These are phyloP conservation scores for Crypturellus undulatus DNA, from an alignment of 2,113 vertebrate genomes.

Conservation along the genomic window DNA sequence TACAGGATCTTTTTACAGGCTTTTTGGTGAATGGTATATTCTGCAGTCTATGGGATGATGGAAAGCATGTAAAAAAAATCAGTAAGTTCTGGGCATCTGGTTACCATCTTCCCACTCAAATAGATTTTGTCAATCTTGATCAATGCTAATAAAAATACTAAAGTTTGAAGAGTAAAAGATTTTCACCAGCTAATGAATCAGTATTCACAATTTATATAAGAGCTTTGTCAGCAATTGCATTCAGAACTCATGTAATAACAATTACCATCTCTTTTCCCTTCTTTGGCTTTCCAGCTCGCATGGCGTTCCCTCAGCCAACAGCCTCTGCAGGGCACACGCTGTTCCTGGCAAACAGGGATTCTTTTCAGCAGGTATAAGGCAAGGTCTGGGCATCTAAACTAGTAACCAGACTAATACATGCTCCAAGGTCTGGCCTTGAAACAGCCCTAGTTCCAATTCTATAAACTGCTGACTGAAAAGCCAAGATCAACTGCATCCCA, in stretches of 20 bases:
- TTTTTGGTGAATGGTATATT: not conserved
- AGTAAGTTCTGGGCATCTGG: not conserved
- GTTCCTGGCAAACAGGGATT: not conserved
- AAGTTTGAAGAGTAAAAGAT: not conserved
- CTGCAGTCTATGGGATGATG: not conserved
- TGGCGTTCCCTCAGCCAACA: not conserved
- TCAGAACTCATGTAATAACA: not conserved
- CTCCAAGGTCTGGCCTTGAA: not conserved
- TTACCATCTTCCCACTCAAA: not conserved
- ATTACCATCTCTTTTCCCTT: not conserved
- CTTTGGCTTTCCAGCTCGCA: conserved; percentile 40
- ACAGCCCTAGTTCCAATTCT: not conserved
- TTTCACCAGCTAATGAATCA: not conserved
- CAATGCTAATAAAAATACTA: not conserved
- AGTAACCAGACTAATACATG: not conserved
- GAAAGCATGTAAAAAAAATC: not conserved
- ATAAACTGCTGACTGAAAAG: not conserved
- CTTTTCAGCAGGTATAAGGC: not conserved
- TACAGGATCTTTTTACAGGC: not conserved
- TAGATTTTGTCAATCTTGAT: not conserved
- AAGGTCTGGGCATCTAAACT: not conserved
- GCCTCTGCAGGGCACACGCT: not conserved
- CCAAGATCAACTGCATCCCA: not conserved
- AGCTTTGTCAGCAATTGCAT: not conserved
- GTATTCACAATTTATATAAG: not conserved